phyloP scores from a whole-genome alignment of 2,888 invertebrate genomes.

The Plebejus anna region DNA sequence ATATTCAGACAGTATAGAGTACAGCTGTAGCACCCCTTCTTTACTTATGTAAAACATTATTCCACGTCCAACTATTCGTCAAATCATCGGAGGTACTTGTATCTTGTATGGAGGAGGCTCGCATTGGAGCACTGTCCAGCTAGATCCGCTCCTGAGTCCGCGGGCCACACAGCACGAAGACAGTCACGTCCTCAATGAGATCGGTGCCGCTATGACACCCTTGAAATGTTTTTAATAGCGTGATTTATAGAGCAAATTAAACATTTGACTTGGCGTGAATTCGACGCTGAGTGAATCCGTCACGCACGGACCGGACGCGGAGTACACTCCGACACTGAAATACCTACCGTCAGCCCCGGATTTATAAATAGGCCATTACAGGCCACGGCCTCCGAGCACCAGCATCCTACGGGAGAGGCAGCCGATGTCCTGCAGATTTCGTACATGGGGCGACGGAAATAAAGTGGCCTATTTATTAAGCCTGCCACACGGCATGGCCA shows the following conservation, averaged over 20 bases:
- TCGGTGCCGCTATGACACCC: slow-evolving; percentile 75
- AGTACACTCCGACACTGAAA: neutral
- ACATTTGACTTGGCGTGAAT: slow-evolving; percentile 80
- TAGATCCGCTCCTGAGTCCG: neutral
- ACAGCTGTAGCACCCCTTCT: too few species aligned
- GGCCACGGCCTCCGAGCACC: too few species aligned
- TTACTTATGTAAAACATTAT: too few species aligned
- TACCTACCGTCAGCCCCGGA: neutral
- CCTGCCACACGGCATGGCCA: too few species aligned
- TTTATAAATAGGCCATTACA: too few species aligned
- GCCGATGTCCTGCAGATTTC: too few species aligned
- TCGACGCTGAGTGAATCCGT: slow-evolving; percentile 75
- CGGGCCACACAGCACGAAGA: slow-evolving; percentile 66
- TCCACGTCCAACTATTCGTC: too few species aligned
- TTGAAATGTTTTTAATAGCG: slow-evolving; percentile 78
- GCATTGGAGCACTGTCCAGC: neutral
- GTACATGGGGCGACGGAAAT: too few species aligned
- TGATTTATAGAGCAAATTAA: slow-evolving; percentile 80
- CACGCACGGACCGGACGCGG: slow-evolving; percentile 60
- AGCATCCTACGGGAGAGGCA: too few species aligned
- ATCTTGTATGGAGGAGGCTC: neutral
- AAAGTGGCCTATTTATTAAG: too few species aligned
- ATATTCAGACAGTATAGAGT: too few species aligned
- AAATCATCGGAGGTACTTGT: too few species aligned
- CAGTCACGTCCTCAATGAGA: slow-evolving; percentile 75